phyloP scores from a whole-genome alignment of 2,888 invertebrate genomes.

The Tetrapedia diversipes region DNA sequence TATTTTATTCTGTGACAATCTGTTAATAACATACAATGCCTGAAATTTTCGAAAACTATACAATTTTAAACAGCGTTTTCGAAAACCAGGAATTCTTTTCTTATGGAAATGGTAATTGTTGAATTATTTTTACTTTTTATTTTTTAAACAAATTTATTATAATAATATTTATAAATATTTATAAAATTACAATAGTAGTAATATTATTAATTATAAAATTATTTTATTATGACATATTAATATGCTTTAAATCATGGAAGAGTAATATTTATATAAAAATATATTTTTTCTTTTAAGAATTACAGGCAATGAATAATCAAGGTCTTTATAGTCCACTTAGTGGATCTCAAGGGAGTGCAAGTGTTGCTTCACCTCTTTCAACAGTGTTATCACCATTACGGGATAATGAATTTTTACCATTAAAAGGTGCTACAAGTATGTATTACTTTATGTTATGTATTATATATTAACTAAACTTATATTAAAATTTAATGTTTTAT shows the following conservation, averaged over 20 bases:
- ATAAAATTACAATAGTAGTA: background rate
- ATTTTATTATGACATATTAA: too few relatives aligned
- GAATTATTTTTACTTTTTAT: background rate
- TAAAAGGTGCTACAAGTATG: conserved; percentile 62
- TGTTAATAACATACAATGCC: conserved; percentile 65
- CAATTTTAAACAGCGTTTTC: conserved; percentile 36
- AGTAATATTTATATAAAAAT: background rate
- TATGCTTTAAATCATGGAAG: too few relatives aligned
- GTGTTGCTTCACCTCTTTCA: conserved; percentile 68
- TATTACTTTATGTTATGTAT: background rate
- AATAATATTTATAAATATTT: too few relatives aligned
- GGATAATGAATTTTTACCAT: conserved; percentile 57
- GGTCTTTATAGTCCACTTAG: conserved; percentile 57
- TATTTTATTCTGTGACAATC: conserved; percentile 1
- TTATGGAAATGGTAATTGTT: conserved; percentile 67
- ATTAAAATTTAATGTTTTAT: background rate
- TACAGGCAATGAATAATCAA: conserved; percentile 44
- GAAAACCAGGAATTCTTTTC: conserved; percentile 56
- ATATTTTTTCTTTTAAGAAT: conserved; percentile 35
- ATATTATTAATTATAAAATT: too few relatives aligned
- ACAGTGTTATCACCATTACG: conserved; percentile 63
- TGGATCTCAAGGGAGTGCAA: conserved; percentile 63
- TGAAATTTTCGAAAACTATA: conserved; percentile 66
- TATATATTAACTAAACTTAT: background rate
- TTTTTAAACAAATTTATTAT: background rate